Base-by-base conservation (phyloP, 2,888 invertebrate genomes). In the Heliconius cydno region DNA sequence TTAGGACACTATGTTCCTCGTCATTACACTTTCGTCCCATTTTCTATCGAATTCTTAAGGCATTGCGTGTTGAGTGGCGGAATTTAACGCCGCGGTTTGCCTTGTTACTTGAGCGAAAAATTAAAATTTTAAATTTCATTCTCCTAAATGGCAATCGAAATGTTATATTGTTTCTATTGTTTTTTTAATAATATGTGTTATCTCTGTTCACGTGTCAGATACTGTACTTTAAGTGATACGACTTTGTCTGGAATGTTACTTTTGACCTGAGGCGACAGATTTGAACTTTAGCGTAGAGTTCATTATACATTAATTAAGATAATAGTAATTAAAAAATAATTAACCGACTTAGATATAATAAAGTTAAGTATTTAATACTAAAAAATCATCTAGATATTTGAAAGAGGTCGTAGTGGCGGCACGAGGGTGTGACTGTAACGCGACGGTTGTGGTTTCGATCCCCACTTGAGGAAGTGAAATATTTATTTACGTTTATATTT, bases 291-390 rank as follows among this genome's bases (percentile, higher is more conserved):
- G 28, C 15, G 30, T 10, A 46, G 25, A 70, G 70, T 25, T 70
- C 70, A 70, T 65, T 28, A 65, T 25, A 65, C 13, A 25, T 46
- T 70, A 70, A 25, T 38, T 38, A 38, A 70, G 41, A 70, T 70
- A 41, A 25, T 41, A n/a, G 41, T 46, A 70, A 70, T 70, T 41
- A 70, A 46, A 70, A 70, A 46, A 41, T 46, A 70, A 68, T 70
- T 25, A 46, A 28, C 15, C 41, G 15, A 70, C 41, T 70, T 41
- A 38, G 15, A 12, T 28, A 12, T 13, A n/a, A n/a, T 63, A 63
- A 63, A 10, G 25, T 10, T 63, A 25, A 63, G 63, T 25, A 63
- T 25, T 63, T n/a, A n/a, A 5, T 25, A 63, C 12, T 4, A 12
- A 63, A 63, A 25, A 63, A 3, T 1, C 3, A 63, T 63, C n/a